These are phyloP conservation scores for Pelecanus crispus DNA, from an alignment of 2,113 vertebrate species.

Conservation along the genomic window DNA sequence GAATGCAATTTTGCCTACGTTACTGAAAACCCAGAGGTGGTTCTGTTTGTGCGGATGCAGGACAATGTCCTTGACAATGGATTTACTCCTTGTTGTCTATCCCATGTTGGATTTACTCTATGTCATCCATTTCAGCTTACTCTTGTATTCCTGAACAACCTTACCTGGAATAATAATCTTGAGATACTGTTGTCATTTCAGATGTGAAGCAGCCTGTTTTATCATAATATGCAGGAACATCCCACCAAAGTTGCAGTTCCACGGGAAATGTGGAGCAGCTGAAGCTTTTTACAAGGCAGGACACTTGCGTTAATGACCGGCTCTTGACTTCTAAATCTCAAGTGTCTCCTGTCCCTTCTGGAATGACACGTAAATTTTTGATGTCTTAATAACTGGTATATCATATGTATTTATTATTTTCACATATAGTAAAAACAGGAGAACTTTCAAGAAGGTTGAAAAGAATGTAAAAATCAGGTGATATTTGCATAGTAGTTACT, in stretches of 20 bases:
- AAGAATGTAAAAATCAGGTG: background rate
- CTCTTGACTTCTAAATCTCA: background rate
- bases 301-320: background rate
- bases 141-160: background rate
- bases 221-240: background rate
- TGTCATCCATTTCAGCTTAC: background rate
- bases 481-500: background rate
- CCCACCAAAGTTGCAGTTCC: background rate
- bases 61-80: background rate
- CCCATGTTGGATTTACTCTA: background rate
- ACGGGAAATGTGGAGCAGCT: background rate
- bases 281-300: background rate
- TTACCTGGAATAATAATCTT: background rate
- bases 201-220: constrained; percentile 9
- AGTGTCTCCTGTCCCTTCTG: background rate
- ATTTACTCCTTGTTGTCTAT: background rate
- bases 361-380: background rate
- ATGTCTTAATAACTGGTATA: constrained; percentile 38
- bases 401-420: constrained; percentile 73
- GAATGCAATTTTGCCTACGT: background rate
- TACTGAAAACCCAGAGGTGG: background rate
- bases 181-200: background rate
- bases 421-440: constrained; percentile 31
- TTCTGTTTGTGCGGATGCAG: background rate
- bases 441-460: background rate